These are phyloP conservation scores for Aythya fuligula DNA, from an alignment of 2,797 vertebrate species.

Conservation along the genomic window DNA sequence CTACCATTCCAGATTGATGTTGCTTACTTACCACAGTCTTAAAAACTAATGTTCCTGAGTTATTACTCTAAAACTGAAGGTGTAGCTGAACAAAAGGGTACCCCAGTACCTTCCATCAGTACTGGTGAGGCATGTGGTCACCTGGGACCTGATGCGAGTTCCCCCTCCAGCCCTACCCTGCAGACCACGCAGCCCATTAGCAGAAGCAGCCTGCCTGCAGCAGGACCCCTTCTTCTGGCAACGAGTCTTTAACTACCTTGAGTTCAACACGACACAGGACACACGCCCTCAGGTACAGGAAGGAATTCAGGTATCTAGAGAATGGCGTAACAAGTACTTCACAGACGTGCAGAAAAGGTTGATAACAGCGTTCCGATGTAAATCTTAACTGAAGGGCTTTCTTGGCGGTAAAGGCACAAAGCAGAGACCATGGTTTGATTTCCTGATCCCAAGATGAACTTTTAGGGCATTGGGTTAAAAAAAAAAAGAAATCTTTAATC, in stretches of 20 bases:
- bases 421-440: not conserved
- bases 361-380: not conserved
- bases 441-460: not conserved
- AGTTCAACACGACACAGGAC: accelerated
- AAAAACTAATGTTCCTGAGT: not conserved
- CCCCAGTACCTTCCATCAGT: not conserved
- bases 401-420: not conserved
- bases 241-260: not conserved
- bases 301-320: not conserved
- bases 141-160: not conserved
- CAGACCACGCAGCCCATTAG: not conserved
- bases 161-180: not conserved
- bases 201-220: accelerated
- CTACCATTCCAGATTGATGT: accelerated
- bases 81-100: not conserved
- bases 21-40: not conserved
- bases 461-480: not conserved
- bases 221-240: not conserved
- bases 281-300: not conserved
- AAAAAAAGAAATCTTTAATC: not conserved
- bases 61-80: not conserved
- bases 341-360: not conserved
- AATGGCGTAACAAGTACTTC: not conserved
- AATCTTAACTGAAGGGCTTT: not conserved
- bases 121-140: not conserved